These are phyloP conservation scores for Lontra canadensis DNA, from an alignment of 2,113 vertebrate genomes.

Conservation along the genomic window DNA sequence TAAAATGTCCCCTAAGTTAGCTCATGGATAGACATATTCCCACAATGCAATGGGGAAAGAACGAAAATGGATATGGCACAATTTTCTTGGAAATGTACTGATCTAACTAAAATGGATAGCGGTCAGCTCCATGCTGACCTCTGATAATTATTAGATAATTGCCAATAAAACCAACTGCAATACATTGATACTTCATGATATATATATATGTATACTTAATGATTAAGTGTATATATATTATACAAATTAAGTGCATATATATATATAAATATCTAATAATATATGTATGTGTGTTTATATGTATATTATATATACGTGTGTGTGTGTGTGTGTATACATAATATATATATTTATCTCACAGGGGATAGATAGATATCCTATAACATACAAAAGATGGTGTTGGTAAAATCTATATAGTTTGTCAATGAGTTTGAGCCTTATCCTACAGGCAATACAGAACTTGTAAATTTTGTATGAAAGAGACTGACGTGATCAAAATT, in stretches of 20 bases:
- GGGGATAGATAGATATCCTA: background rate
- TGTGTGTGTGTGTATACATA: background rate
- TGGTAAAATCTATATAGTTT: background rate
- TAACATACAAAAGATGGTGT: background rate
- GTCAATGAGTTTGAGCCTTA: background rate
- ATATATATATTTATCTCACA: background rate
- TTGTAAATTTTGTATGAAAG: background rate
- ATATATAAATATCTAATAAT: background rate
- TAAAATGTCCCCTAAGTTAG: constrained; percentile 14
- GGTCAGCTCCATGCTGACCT: background rate
- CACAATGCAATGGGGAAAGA: background rate
- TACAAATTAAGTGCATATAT: background rate
- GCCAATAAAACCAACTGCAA: background rate
- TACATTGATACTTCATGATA: background rate
- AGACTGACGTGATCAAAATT: background rate
- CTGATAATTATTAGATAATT: background rate
- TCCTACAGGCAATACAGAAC: background rate
- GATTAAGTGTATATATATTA: background rate
- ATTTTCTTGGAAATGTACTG: background rate
- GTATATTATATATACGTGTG: background rate
- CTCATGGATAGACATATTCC: background rate
- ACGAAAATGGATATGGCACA: background rate
- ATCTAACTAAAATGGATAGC: background rate
- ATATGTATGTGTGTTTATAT: background rate
- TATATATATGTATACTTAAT: background rate